Conservation (phyloP, 2,797 vertebrate species). For the Hemitrygon akajei region DNA sequence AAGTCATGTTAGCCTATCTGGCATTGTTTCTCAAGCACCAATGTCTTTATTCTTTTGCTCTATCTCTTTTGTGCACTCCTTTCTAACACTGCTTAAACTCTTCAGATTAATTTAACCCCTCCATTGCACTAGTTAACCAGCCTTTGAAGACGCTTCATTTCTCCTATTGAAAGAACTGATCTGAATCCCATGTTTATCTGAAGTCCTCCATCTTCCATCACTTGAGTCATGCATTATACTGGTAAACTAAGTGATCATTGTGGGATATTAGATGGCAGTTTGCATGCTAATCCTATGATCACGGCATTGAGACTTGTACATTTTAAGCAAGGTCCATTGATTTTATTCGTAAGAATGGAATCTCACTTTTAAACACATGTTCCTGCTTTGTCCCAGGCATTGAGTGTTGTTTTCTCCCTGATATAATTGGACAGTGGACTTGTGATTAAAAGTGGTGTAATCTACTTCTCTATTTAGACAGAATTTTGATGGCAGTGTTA, state of each 20-base stretch:
- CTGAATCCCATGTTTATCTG: too few relatives aligned
- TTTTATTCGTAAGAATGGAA: neutral
- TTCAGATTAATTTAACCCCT: too few relatives aligned
- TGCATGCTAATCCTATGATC: neutral
- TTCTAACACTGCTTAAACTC: too few relatives aligned
- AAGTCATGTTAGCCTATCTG: too few relatives aligned
- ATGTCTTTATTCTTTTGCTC: too few relatives aligned
- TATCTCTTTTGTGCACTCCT: too few relatives aligned
- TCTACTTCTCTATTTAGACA: neutral
- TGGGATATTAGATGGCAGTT: neutral
- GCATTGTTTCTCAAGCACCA: too few relatives aligned
- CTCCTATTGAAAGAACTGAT: too few relatives aligned
- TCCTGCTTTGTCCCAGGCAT: neutral
- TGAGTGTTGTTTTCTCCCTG: neutral
- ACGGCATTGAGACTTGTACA: neutral
- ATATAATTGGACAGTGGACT: neutral
- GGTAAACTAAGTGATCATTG: neutral
- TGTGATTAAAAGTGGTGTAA: neutral
- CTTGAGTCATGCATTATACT: too few relatives aligned
- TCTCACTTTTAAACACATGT: neutral
- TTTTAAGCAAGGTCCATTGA: neutral
- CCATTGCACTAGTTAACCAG: too few relatives aligned
- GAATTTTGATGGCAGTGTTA: neutral
- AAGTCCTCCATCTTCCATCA: too few relatives aligned
- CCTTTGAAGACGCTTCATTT: too few relatives aligned